Conservation (phyloP, 2,797 vertebrate genomes). For the Rhabdophis nuchalis region DNA sequence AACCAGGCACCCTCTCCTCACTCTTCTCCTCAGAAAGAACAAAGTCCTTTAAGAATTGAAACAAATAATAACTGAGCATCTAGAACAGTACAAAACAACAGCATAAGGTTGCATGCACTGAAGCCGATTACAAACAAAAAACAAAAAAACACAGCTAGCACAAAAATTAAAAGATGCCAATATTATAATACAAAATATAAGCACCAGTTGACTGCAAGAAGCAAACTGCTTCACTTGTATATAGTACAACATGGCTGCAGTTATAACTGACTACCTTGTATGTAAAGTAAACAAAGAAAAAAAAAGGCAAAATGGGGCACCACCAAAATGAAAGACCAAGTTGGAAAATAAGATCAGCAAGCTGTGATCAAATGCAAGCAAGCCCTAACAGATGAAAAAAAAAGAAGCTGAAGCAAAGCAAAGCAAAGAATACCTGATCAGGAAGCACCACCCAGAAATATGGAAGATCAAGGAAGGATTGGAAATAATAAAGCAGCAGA, state of each 20-base stretch:
- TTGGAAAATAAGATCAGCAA: too few species aligned
- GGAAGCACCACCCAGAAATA: background rate
- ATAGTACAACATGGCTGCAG: background rate
- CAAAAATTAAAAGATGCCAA: background rate
- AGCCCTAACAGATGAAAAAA: background rate
- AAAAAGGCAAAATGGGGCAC: background rate
- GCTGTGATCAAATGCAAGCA: background rate
- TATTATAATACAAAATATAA: background rate
- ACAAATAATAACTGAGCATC: background rate
- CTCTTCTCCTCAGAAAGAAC: background rate
- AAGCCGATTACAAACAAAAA: background rate
- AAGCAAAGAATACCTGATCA: background rate
- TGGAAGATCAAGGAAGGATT: background rate
- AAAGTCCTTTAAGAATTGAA: background rate
- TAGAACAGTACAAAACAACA: background rate
- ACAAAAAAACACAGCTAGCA: background rate
- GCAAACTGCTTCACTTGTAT: background rate
- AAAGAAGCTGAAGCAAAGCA: background rate
- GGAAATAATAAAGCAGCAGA: background rate
- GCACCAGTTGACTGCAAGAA: background rate
- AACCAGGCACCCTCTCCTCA: background rate
- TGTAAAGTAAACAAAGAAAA: background rate
- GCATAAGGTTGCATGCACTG: background rate
- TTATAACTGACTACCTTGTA: background rate
- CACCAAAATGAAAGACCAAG: background rate